These are phyloP conservation scores for Sminthurinus signatus DNA, from an alignment of 1,140 invertebrate species.

Conservation along the genomic window DNA sequence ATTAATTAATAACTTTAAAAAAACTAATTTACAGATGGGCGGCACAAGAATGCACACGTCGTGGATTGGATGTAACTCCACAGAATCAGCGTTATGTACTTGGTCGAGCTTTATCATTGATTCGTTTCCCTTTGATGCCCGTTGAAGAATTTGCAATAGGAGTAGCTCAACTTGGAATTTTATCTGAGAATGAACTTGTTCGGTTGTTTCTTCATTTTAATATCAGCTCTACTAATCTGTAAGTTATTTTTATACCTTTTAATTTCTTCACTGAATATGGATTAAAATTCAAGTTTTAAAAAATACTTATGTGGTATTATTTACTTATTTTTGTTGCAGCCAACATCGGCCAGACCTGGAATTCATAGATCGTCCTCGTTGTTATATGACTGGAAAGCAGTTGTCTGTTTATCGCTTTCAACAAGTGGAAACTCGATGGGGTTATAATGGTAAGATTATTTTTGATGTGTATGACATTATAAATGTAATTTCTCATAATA, in stretches of 20 bases:
- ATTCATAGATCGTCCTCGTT: constrained; percentile 67
- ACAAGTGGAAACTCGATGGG: constrained; percentile 75
- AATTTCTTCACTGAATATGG: too few relatives aligned
- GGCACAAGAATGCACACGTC: constrained; percentile 66
- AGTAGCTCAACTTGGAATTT: constrained; percentile 67
- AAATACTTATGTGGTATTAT: neutral
- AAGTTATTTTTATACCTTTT: constrained; percentile 43
- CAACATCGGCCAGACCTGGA: constrained; percentile 53
- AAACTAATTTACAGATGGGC: constrained; percentile 60
- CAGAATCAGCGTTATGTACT: constrained; percentile 66
- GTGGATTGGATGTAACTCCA: constrained; percentile 57
- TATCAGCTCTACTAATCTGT: constrained; percentile 58
- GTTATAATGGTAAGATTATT: constrained; percentile 85
- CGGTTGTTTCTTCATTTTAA: constrained; percentile 77
- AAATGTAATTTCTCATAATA: too few relatives aligned
- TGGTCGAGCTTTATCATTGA: constrained; percentile 61
- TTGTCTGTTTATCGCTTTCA: constrained; percentile 72
- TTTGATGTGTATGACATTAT: too few relatives aligned
- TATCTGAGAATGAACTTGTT: constrained; percentile 69
- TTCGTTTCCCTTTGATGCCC: constrained; percentile 80
- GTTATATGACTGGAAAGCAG: constrained; percentile 77
- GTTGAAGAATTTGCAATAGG: constrained; percentile 79
- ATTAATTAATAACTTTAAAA: too few relatives aligned
- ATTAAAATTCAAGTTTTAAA: too few relatives aligned
- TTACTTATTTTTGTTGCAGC: constrained; percentile 41